Conservation (phyloP, 2,113 vertebrate genomes). For the Aramus guarauna region DNA sequence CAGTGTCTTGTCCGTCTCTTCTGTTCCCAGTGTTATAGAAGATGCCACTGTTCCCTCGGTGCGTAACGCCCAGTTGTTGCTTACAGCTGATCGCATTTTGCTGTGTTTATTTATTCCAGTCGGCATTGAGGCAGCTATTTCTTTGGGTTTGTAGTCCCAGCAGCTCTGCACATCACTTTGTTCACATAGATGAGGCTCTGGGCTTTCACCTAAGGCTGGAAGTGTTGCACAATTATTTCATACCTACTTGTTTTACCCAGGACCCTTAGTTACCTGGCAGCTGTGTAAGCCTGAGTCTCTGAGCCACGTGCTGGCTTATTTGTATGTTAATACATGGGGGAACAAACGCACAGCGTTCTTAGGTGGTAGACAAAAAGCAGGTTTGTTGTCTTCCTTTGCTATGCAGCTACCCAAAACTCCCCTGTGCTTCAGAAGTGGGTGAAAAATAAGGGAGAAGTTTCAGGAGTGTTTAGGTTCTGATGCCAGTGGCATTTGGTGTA, state of each 20-base stretch:
- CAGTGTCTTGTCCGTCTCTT: slow-evolving; percentile 13
- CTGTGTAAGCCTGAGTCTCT: neutral
- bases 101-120: neutral
- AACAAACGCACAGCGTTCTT: neutral
- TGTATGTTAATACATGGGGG: neutral
- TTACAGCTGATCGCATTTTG: neutral
- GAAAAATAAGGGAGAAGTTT: neutral
- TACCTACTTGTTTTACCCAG: neutral
- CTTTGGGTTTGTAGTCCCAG: neutral
- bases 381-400: neutral
- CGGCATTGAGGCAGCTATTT: neutral
- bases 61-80: neutral
- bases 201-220: neutral
- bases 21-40: neutral
- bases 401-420: neutral
- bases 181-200: neutral
- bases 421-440: neutral
- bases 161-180: neutral
- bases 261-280: neutral
- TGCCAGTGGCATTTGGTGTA: neutral
- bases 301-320: neutral
- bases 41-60: neutral
- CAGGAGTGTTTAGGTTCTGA: neutral
- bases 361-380: neutral
- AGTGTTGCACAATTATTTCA: neutral